Percentiles rank a stretch among this genome's conserved stretches.
These are phyloP conservation scores for Teleogryllus oceanicus DNA, from an alignment of 2,888 invertebrate species.

Conservation along the genomic window DNA sequence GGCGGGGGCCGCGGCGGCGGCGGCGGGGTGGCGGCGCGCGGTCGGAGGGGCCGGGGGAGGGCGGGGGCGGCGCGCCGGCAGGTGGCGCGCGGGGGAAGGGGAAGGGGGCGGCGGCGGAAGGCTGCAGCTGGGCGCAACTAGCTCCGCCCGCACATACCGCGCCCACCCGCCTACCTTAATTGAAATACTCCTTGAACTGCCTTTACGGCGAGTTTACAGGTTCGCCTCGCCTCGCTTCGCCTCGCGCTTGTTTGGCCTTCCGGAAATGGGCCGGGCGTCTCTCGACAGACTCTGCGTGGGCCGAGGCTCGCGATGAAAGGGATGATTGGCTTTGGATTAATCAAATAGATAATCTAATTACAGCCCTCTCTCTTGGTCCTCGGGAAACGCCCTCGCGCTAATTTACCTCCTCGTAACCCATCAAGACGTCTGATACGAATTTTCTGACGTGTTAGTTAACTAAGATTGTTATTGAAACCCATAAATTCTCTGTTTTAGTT, in stretches of 20 bases:
- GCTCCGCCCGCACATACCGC: neutral
- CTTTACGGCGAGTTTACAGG: neutral
- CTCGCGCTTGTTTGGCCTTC: too few species aligned
- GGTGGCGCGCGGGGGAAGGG: neutral
- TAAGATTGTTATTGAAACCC: too few species aligned
- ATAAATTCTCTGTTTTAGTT: too few species aligned
- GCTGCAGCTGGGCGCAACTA: neutral
- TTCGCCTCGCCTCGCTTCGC: neutral
- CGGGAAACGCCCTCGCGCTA: too few species aligned
- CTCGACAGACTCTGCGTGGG: neutral
- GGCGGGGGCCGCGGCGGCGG: too few species aligned
- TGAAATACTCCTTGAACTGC: neutral
- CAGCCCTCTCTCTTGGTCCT: neutral
- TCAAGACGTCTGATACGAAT: too few species aligned
- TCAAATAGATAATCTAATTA: slow-evolving; percentile 1
- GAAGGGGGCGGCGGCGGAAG: neutral
- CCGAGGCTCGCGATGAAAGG: neutral
- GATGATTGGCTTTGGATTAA: neutral
- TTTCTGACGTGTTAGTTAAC: too few species aligned
- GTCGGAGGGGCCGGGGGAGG: too few species aligned
- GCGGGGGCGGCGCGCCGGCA: neutral
- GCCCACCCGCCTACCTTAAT: neutral
- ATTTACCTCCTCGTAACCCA: too few species aligned
- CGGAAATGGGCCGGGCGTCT: too few species aligned
- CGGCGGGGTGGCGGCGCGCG: too few species aligned